Percentiles rank a stretch among this genome's conserved stretches.
Conservation (phyloP, 2,888 invertebrate genomes). For the Isoperla grammatica region DNA sequence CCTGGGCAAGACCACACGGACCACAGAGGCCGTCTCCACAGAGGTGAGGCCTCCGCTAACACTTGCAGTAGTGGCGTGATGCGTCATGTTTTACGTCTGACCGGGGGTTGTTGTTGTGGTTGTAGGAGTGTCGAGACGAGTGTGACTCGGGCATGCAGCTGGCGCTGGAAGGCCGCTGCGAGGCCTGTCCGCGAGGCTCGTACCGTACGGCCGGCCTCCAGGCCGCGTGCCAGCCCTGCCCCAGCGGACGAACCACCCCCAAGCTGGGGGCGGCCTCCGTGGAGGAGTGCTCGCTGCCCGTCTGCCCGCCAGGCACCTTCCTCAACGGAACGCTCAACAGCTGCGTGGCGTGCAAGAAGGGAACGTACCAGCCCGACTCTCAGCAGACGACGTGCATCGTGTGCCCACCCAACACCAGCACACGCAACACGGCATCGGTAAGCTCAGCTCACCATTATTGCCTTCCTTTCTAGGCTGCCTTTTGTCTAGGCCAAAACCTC, state of each 20-base stretch:
- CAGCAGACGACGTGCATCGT: slow-evolving; percentile 82
- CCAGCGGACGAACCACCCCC: slow-evolving; percentile 84
- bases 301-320: slow-evolving; percentile 77
- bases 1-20: slow-evolving; percentile 85
- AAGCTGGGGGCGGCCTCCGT: slow-evolving; percentile 74
- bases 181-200: slow-evolving; percentile 84
- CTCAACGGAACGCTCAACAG: slow-evolving; percentile 80
- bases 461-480: no score
- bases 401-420: slow-evolving; percentile 89
- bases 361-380: slow-evolving; percentile 82
- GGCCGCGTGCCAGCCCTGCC: slow-evolving; percentile 83
- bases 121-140: slow-evolving; percentile 78
- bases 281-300: slow-evolving; percentile 89
- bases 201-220: slow-evolving; percentile 82
- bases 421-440: slow-evolving; percentile 73
- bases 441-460: no score
- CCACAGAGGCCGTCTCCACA: slow-evolving; percentile 79
- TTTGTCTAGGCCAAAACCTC: no score
- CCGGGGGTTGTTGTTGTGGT: slow-evolving; percentile 2
- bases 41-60: slow-evolving; percentile 47
- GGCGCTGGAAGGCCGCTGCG: slow-evolving; percentile 83
- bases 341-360: slow-evolving; percentile 82
- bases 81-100: no score
- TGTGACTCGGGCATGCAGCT: slow-evolving; percentile 81
- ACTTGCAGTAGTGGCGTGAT: neutral